Evolutionary conservation across 2,113 vertebrate genomes (phyloP).

Genomic region (Lophotis ruficrista): DNA sequence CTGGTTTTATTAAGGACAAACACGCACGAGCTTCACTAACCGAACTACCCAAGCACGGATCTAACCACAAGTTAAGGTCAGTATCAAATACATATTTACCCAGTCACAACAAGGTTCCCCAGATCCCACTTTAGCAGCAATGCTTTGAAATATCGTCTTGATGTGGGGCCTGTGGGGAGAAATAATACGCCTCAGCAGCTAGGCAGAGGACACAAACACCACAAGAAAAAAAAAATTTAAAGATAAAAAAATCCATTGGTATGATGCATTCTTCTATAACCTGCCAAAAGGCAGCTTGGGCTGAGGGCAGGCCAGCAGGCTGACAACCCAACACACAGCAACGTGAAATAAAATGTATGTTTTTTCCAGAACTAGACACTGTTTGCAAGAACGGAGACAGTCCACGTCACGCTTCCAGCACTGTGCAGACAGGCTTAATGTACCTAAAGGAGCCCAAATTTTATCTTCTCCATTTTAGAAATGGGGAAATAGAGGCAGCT

Average conservation of each 20-base stretch:
- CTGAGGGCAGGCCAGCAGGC: neutral
- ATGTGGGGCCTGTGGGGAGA: constrained; percentile 88
- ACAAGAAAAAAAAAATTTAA: neutral
- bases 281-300: neutral
- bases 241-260: rapidly evolving
- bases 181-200: neutral
- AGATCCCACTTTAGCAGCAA: constrained; percentile 94
- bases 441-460: neutral
- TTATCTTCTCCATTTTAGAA: neutral
- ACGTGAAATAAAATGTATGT: neutral
- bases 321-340: neutral
- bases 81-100: constrained; percentile 77
- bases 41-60: neutral
- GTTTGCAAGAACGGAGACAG: neutral
- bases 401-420: neutral
- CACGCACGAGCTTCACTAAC: neutral
- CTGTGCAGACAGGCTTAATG: neutral
- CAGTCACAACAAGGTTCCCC: constrained; percentile 98
- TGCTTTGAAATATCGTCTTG: constrained; percentile 95
- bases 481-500: neutral
- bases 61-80: neutral
- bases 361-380: neutral
- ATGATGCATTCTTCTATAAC: neutral
- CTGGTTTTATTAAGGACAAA: neutral
- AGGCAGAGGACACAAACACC: neutral